Evolutionary conservation across 2,888 invertebrate genomes (phyloP), one percentile per base, ranked within the genome.

Genomic region (Xestia c-nigrum): DNA sequence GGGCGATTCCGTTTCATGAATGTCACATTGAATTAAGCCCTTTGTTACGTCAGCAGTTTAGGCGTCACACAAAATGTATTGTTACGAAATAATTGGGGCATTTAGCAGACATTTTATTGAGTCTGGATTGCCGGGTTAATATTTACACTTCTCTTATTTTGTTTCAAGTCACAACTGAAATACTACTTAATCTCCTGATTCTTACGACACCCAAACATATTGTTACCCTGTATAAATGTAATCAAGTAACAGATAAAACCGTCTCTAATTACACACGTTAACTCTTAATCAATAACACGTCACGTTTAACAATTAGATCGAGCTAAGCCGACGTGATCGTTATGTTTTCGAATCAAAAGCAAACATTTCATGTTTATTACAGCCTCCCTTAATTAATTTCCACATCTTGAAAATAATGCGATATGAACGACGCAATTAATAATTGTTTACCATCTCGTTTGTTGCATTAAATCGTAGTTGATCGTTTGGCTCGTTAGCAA

Each of bases 401-500:
- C 38, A 74, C 77, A 74, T 84, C 82, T 85, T 81, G 83, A 77
- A 85, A 82, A 80, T 84, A 87, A 81, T 78, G 77, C 76, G 81
- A 83, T 80, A 79, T 70, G 74, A 84, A 85, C 78, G 76, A 85
- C 72, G 74, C 68, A 67, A 78, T 85, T 79, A 83, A 87, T 85
- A 85, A 81, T 73, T 80, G 79, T 78, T 75, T 64, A 78, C 78
- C 74, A 66, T 79, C 76, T 69, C 74, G 78, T 80, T 82, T 80
- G 72, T 79, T 85, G 69, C 86, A 85, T 86, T 87, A 87, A 87
- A 83, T 89, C 86, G 78, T 61, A 76, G 80, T 80, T 86, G 87
- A 90, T 89, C 81, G 85, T 81, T 82, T 46, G 66, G 81, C 84
- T 90, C 89, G 88, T 90, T 90, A 90, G 85, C 77, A 69, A 83